A percentile compares a stretch with the other conserved stretches of the same genome.
Conservation (phyloP, 2,888 invertebrate genomes). For the Zygothrica quintamaculata region DNA sequence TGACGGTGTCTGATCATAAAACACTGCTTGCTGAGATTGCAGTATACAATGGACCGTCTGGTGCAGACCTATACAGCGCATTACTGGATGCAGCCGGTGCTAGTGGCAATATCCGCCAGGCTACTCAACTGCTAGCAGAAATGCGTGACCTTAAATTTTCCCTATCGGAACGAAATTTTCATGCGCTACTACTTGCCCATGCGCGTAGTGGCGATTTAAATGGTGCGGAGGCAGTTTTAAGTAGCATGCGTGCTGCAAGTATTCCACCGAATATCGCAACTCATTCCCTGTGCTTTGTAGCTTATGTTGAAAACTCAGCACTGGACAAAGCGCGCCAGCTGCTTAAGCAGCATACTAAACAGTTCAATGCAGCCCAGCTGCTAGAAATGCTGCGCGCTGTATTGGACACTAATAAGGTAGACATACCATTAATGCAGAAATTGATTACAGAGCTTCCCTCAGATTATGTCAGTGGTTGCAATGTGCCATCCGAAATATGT, state of each 20-base stretch:
- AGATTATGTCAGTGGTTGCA: conserved; percentile 67
- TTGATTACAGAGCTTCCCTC: conserved; percentile 72
- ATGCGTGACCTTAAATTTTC: conserved; percentile 86
- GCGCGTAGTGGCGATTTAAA: conserved; percentile 82
- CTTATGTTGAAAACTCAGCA: conserved; percentile 85
- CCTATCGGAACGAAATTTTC: conserved; percentile 87
- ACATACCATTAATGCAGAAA: conserved; percentile 56
- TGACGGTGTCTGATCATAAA: conserved; percentile 81
- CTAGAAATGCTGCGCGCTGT: conserved; percentile 66
- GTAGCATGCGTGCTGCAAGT: conserved; percentile 87
- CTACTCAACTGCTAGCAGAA: conserved; percentile 86
- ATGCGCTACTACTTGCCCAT: conserved; percentile 87
- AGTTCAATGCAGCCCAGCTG: conserved; percentile 71
- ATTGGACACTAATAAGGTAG: conserved; percentile 12
- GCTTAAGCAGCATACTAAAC: conserved; percentile 56
- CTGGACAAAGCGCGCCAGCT: conserved; percentile 69
- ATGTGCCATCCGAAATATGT: conserved; percentile 73
- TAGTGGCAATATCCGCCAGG: conserved; percentile 86
- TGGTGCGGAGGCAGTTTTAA: conserved; percentile 85
- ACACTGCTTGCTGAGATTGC: conserved; percentile 78
- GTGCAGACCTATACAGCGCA: conserved; percentile 86
- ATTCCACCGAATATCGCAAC: conserved; percentile 85
- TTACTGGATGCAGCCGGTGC: conserved; percentile 87
- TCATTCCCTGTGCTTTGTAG: conserved; percentile 85
- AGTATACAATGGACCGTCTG: conserved; percentile 79